Evolutionary conservation across 2,888 invertebrate species (phyloP), one percentile per base, ranked within the genome.

Genomic region (Gasteruption jaculator): DNA sequence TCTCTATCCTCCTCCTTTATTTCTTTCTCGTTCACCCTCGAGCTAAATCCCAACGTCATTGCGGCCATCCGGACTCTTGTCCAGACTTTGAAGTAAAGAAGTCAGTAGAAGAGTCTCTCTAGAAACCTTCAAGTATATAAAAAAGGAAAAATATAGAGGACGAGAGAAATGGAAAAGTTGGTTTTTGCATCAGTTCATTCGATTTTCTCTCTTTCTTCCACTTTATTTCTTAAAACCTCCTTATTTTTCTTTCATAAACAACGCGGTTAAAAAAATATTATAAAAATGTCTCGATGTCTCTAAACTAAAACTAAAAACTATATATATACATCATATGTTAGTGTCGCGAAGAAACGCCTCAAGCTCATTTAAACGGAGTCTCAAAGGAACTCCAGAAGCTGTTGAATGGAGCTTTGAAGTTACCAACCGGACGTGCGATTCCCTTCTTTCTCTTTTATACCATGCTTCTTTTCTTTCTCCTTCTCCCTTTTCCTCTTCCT

Each of bases 21-120:
- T 25, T 18, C 25, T 26, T 25, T 25, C 14, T 4, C 51, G 53
- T 51, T 46, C 55, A 50, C 52, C 56, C 56, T 46, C 40, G 31
- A 48, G 58, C 56, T 51, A 55, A 55, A 60, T 58, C 57, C n/a
- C 58, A 58, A 58, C 58, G 56, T 56, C 55, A 60, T 57, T 54
- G 53, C 53, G 50, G 49, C 55, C 49, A 56, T 58, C 54, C 51
- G 46, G 46, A 51, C 48, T 46, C 37, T n/a, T n/a, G n/a, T n/a
- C n/a, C n/a, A n/a, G n/a, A n/a, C n/a, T n/a, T n/a, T n/a, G n/a
- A n/a, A n/a, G n/a, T n/a, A n/a, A n/a, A n/a, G n/a, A n/a, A n/a
- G n/a, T n/a, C n/a, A n/a, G n/a, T n/a, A n/a, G n/a, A n/a, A n/a
- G n/a, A n/a, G n/a, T n/a, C n/a, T n/a, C n/a, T n/a, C n/a, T n/a